Evolutionary conservation across 2,113 vertebrate species (phyloP).

Genomic region (Amazona guildingii): DNA sequence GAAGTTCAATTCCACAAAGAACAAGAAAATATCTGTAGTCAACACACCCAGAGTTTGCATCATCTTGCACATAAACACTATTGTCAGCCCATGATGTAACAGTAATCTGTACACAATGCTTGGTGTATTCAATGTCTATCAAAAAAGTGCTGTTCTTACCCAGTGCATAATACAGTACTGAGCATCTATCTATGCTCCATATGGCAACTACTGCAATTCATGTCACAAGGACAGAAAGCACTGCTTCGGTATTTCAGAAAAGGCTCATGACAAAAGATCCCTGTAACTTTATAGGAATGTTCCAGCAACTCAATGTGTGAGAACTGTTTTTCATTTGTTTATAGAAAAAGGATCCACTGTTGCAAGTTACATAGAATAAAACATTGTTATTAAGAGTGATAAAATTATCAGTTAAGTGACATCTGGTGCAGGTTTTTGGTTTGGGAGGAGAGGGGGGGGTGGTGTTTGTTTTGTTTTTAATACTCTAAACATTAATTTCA

Average conservation of each 20-base stretch:
- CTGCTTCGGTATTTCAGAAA: not conserved
- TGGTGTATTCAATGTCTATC: accelerated
- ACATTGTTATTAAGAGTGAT: not conserved
- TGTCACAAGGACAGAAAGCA: not conserved
- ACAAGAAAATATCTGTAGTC: not conserved
- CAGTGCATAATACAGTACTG: not conserved
- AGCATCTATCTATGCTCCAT: not conserved
- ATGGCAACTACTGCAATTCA: not conserved
- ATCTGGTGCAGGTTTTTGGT: not conserved
- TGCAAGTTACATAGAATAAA: not conserved
- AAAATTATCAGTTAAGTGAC: not conserved
- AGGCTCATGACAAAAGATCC: not conserved
- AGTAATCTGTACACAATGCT: not conserved
- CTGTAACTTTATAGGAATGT: not conserved
- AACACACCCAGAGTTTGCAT: too few relatives aligned
- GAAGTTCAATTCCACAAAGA: not conserved
- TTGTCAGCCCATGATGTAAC: not conserved
- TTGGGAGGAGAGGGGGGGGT: not conserved
- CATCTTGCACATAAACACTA: not conserved
- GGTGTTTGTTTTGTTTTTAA: not conserved
- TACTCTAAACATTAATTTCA: not conserved
- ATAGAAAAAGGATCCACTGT: not conserved
- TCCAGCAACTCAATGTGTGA: not conserved
- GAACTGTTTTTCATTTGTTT: not conserved
- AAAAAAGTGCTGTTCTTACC: not conserved